Evolutionary conservation across 2,888 invertebrate genomes (phyloP).

Genomic region (Ecliptopera silaceata): DNA sequence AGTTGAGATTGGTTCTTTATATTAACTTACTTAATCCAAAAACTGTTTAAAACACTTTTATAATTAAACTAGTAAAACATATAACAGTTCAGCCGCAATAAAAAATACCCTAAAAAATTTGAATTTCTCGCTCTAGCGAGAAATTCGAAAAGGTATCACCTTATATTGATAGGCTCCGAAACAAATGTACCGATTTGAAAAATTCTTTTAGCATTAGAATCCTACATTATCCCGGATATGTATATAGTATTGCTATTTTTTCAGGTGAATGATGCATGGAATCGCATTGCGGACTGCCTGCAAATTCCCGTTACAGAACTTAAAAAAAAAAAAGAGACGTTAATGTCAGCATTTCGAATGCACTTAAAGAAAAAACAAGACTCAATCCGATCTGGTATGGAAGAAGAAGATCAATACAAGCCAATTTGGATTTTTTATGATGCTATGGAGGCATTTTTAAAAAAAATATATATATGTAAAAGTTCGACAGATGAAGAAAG

Average conservation of each 20-base stretch:
- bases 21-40: too few relatives aligned
- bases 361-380: slow-evolving; percentile 31
- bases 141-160: too few relatives aligned
- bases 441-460: slow-evolving; percentile 32
- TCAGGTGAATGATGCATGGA: slow-evolving; percentile 32
- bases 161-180: slow-evolving; percentile 29
- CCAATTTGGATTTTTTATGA: slow-evolving; percentile 33
- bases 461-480: too few relatives aligned
- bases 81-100: too few relatives aligned
- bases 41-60: too few relatives aligned
- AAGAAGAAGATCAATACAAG: slow-evolving; percentile 32
- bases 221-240: neutral
- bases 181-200: slow-evolving; percentile 1
- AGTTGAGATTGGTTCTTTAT: too few relatives aligned
- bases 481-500: too few relatives aligned
- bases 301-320: slow-evolving; percentile 20
- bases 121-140: too few relatives aligned
- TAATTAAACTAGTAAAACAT: too few relatives aligned
- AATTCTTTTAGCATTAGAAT: neutral
- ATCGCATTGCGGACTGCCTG: slow-evolving; percentile 29
- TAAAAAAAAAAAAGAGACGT: slow-evolving; percentile 24
- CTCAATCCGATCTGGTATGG: slow-evolving; percentile 29
- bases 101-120: too few relatives aligned
- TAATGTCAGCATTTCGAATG: slow-evolving; percentile 30
- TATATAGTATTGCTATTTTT: neutral